Evolutionary conservation across 2,888 invertebrate species (phyloP).

Genomic region (Mythimna pallens): DNA sequence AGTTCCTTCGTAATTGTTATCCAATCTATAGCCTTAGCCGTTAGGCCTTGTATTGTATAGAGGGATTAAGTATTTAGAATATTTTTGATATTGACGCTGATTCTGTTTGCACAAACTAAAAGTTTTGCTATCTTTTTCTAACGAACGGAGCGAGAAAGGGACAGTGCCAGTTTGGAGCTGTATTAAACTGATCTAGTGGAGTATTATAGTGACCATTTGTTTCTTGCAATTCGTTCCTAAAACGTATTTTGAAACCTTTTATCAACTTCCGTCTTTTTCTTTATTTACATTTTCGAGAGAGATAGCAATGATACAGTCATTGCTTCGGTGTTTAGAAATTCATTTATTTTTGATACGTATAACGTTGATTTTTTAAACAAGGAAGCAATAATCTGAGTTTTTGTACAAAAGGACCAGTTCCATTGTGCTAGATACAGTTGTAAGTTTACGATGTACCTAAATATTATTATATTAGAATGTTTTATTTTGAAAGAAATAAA

Average conservation of each 20-base stretch:
- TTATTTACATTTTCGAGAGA: background rate
- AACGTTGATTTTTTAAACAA: background rate
- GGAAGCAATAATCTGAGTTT: background rate
- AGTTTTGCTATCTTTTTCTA: slow-evolving; percentile 11
- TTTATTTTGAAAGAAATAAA: slow-evolving; percentile 41
- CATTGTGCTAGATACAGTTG: slow-evolving; percentile 5
- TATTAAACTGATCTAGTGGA: background rate
- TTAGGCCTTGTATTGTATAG: slow-evolving; percentile 40
- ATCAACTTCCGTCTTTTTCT: background rate
- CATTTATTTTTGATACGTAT: background rate
- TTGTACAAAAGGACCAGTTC: background rate
- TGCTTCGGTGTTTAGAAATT: slow-evolving; percentile 1
- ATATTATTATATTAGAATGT: slow-evolving; percentile 12
- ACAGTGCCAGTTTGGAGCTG: background rate
- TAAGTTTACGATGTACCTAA: slow-evolving; percentile 31
- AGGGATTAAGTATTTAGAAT: slow-evolving; percentile 37
- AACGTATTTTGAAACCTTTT: background rate
- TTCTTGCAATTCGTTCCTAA: background rate
- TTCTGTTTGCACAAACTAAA: slow-evolving; percentile 2
- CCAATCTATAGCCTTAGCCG: slow-evolving; percentile 31
- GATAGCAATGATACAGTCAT: background rate
- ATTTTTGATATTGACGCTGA: slow-evolving; percentile 37
- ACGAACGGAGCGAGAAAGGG: slow-evolving; percentile 5
- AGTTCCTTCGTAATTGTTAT: slow-evolving; percentile 31
- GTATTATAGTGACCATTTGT: background rate